These are phyloP conservation scores for Coryphaenoides rupestris DNA, from an alignment of 2,113 vertebrate genomes.

Conservation along the genomic window DNA sequence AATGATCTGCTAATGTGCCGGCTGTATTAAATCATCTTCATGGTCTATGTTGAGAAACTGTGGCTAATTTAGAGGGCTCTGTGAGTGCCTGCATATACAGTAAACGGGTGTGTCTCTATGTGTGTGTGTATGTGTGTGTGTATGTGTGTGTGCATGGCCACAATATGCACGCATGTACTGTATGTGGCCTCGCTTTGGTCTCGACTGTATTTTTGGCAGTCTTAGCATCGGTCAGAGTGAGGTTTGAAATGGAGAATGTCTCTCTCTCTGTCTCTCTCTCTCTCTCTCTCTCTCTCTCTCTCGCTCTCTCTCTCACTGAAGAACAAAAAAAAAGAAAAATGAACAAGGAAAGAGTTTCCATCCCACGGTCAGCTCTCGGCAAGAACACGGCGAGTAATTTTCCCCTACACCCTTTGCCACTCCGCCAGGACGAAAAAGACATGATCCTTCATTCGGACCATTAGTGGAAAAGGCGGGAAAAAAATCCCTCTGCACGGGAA, in stretches of 20 bases:
- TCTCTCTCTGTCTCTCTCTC: no score
- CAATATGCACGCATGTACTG: not conserved
- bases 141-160: not conserved
- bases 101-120: not conserved
- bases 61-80: no score
- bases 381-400: not conserved
- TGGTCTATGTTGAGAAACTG: no score
- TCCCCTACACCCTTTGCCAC: not conserved
- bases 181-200: not conserved
- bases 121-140: conserved; percentile 13
- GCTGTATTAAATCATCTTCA: no score
- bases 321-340: no score
- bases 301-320: no score
- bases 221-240: not conserved
- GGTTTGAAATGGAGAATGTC: not conserved
- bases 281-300: no score
- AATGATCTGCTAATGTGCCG: no score
- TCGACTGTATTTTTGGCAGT: not conserved
- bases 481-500: not conserved
- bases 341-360: not conserved
- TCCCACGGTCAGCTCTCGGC: not conserved
- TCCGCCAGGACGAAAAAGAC: not conserved
- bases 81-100: not conserved
- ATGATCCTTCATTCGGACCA: not conserved
- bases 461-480: not conserved